phyloP scores from a whole-genome alignment of 23 tunicate species.

The Ciona savignyi region DNA sequence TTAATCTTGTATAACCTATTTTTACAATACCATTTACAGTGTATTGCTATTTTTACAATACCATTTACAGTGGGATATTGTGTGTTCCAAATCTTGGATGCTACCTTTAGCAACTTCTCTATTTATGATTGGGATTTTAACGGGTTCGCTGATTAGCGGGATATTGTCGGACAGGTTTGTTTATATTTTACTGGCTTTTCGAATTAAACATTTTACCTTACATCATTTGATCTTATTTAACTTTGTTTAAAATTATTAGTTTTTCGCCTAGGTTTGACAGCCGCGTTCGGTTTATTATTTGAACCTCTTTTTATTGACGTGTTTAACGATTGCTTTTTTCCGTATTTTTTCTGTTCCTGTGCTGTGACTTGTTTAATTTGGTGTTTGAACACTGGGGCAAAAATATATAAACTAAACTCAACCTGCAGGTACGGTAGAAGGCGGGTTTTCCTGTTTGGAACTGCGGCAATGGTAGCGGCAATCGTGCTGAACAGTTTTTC shows the following conservation, averaged over 20 bases:
- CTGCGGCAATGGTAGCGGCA: not conserved
- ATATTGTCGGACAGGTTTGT: not conserved
- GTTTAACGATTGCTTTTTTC: too few relatives aligned
- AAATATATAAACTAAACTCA: too few relatives aligned
- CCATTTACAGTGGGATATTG: constrained; percentile 8
- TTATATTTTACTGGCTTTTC: not conserved
- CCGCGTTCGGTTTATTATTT: too few relatives aligned
- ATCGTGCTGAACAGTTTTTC: not conserved
- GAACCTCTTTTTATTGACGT: too few relatives aligned
- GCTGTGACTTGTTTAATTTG: too few relatives aligned
- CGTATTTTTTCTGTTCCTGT: too few relatives aligned
- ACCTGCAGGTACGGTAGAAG: not conserved
- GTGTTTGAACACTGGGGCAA: too few relatives aligned
- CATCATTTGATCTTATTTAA: not conserved
- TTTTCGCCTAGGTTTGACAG: not conserved
- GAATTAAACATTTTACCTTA: not conserved
- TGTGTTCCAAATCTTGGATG: not conserved
- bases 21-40: too few relatives aligned
- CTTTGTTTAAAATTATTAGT: not conserved
- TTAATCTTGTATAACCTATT: too few relatives aligned
- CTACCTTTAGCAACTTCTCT: not conserved
- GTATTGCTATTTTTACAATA: too few relatives aligned
- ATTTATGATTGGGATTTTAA: not conserved
- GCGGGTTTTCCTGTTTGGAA: not conserved
- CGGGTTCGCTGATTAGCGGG: not conserved